Percentiles rank a stretch among this genome's conserved stretches.
Evolutionary conservation across 2,797 vertebrate genomes (phyloP).

Genomic region (Acanthurus lineatus): DNA sequence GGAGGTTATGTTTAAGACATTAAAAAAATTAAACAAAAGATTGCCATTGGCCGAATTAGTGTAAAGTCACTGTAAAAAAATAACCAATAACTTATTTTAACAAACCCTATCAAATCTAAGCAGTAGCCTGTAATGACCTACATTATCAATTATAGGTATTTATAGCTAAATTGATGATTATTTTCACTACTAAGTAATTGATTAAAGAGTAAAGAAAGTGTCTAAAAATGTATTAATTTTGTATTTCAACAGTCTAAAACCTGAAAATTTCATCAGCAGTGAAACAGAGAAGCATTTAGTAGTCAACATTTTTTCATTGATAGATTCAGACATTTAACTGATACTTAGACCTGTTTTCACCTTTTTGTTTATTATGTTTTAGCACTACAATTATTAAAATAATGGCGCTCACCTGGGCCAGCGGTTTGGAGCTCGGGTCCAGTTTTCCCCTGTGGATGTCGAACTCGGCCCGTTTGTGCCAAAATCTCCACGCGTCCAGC

Average conservation of each 20-base stretch:
- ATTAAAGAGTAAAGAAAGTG: no score
- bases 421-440: slow-evolving; percentile 97
- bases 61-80: no score
- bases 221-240: no score
- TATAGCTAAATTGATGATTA: background rate
- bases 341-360: no score
- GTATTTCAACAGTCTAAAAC: background rate
- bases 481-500: slow-evolving; percentile 98
- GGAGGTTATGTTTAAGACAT: background rate
- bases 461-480: slow-evolving; percentile 99
- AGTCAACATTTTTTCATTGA: no score
- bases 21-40: slow-evolving; percentile 15
- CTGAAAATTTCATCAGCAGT: no score
- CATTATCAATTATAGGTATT: background rate
- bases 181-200: background rate
- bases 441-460: slow-evolving; percentile 98
- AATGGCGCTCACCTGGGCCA: slow-evolving; percentile 90
- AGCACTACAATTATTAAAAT: background rate
- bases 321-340: no score
- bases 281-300: no score
- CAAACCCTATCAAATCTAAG: background rate
- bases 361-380: no score
- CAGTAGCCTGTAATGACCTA: background rate
- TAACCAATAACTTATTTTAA: no score
- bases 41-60: background rate